These are phyloP conservation scores for Delphinapterus leucas DNA, from an alignment of 2,113 vertebrate species.

Conservation along the genomic window DNA sequence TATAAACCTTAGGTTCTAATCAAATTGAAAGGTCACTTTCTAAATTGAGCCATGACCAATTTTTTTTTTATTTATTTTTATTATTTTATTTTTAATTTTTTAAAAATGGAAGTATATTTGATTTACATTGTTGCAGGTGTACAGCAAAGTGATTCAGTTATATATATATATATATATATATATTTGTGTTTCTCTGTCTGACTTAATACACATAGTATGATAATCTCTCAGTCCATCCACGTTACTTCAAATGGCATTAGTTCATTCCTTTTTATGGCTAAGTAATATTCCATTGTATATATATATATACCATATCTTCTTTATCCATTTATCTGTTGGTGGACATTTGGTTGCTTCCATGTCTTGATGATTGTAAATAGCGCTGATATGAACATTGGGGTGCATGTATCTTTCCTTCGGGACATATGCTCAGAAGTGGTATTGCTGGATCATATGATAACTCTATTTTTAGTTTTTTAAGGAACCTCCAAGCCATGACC, in stretches of 20 bases:
- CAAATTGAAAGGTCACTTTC: not conserved
- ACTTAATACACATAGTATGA: too few relatives aligned
- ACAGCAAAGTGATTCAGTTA: not conserved
- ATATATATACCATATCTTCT: too few relatives aligned
- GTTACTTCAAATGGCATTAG: too few relatives aligned
- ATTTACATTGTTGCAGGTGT: not conserved
- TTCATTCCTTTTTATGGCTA: too few relatives aligned
- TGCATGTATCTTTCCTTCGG: not conserved
- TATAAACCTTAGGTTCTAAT: not conserved
- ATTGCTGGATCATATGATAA: not conserved
- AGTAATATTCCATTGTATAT: too few relatives aligned
- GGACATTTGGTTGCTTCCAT: not conserved
- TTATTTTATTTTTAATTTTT: not conserved
- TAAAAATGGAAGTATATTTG: not conserved
- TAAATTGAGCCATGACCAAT: not conserved
- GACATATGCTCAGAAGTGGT: not conserved
- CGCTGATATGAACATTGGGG: not conserved
- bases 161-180: too few relatives aligned
- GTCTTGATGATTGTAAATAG: not conserved
- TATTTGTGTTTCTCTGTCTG: too few relatives aligned
- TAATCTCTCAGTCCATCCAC: too few relatives aligned
- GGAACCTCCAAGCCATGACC: not conserved
- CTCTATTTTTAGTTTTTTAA: not conserved
- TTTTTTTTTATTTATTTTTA: not conserved
- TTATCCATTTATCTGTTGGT: not conserved